Base-by-base conservation (phyloP, 2,888 invertebrate genomes). In the Lasius fuliginosus region DNA sequence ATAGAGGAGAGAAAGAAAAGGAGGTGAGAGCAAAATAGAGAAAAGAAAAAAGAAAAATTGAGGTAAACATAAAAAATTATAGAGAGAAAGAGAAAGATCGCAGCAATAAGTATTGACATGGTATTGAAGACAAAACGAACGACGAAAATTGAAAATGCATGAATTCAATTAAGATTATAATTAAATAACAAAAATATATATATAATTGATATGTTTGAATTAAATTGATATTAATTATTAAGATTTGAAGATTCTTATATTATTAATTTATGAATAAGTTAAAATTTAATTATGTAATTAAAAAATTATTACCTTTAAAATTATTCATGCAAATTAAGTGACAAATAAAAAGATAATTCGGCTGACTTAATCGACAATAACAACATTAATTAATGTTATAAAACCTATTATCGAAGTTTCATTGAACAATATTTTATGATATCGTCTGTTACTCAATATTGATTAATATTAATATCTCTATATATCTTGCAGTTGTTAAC, bases 51-150 rank as follows among this genome's bases (percentile, higher is more conserved):
- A 60, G 23, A 15, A 27, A 36, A 60, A 36, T 73, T 49, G 30
- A 40, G 3, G 23, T 62, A 46, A 46, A 69, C 27, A 4, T 9
- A n/a, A 76, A 56, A 23, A 40, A 2, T 67, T 5, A 85, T 87
- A 27, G 49, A 53, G 8, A 53, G 2, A 49, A 18, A 49, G 18
- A n/a, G 87, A 87, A 90, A 89, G 90, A 91, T 92, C 84, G 91
- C 8, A 53, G 95, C 95, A 95, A 95, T 95, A 95, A 75, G 94
- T 94, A 95, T 94, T 94, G 94, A 94, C 94, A 93, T 94, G 94
- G 93, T 94, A 94, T 94, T 93, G 93, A 87, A 71, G 86, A 89
- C 75, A 88, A 91, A 87, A 88, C 85, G 87, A 89, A 92, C 75
- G 87, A 87, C 84, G 73, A 86, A 85, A 84, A 88, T 56, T 60